A percentile compares a stretch with the other conserved stretches of the same genome.
These are phyloP conservation scores for Gastracanthus pulcherrimus DNA, from an alignment of 2,888 invertebrate genomes.

Conservation along the genomic window DNA sequence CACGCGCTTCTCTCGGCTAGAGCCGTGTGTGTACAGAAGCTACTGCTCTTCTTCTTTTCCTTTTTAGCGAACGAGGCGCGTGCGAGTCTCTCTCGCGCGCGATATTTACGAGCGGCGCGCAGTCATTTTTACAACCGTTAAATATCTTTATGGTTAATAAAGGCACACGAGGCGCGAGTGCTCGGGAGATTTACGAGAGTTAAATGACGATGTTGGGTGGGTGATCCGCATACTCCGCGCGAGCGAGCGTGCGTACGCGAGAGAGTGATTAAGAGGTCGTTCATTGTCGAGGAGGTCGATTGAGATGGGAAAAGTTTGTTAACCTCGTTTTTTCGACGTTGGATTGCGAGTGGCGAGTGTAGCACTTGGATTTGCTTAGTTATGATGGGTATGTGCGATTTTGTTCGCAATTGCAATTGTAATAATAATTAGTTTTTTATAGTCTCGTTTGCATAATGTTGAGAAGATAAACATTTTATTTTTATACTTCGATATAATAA, in stretches of 20 bases:
- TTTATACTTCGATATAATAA: no score
- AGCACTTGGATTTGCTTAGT: background rate
- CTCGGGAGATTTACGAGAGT: constrained; percentile 50
- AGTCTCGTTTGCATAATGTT: background rate
- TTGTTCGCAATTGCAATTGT: background rate
- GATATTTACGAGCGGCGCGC: constrained; percentile 53
- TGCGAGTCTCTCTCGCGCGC: background rate
- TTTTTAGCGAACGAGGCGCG: background rate
- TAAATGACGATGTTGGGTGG: constrained; percentile 25
- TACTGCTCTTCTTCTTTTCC: background rate
- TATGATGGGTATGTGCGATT: background rate
- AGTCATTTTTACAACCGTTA: constrained; percentile 53
- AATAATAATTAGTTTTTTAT: background rate
- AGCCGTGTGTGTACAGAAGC: no score
- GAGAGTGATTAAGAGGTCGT: constrained; percentile 40
- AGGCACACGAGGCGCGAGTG: constrained; percentile 15
- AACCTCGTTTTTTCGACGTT: constrained; percentile 25
- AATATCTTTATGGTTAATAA: constrained; percentile 55
- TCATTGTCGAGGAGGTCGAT: constrained; percentile 26
- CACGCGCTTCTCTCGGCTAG: no score
- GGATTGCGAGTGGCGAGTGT: background rate
- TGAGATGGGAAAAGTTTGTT: constrained; percentile 34
- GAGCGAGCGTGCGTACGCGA: background rate
- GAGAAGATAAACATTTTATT: background rate
- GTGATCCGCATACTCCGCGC: background rate